Conservation (phyloP, 2,888 invertebrate species). For the Gari tellinella region DNA sequence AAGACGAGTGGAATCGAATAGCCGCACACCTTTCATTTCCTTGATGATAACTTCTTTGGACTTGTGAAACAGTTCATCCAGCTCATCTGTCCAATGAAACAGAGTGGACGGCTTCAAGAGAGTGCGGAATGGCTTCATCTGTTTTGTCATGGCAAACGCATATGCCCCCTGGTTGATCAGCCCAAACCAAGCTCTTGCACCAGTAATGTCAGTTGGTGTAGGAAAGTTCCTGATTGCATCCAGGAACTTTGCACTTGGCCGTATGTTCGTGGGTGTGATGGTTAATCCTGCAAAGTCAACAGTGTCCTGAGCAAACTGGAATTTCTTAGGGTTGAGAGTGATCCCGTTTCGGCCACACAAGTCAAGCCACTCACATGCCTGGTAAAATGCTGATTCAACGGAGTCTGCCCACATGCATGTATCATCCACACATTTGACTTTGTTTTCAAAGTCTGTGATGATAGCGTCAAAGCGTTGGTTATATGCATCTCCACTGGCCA, state of each 20-base stretch:
- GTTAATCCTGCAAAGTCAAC: conserved; percentile 45
- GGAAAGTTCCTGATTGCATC: too few species aligned
- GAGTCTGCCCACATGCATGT: conserved; percentile 50
- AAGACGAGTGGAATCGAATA: conserved; percentile 43
- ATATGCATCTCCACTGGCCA: conserved; percentile 55
- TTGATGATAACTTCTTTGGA: conserved; percentile 44
- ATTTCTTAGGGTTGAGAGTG: conserved; percentile 46
- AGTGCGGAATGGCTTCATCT: conserved; percentile 53
- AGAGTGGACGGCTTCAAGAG: conserved; percentile 33
- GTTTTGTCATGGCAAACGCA: conserved; percentile 46
- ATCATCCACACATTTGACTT: conserved; percentile 57
- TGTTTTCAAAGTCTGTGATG: conserved; percentile 35
- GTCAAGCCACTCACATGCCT: conserved; percentile 50
- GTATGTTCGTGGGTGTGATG: conserved; percentile 41
- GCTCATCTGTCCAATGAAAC: conserved; percentile 44
- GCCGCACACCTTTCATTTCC: conserved; percentile 48
- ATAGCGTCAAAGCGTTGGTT: conserved; percentile 51
- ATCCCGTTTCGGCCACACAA: too few species aligned
- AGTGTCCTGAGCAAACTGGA: conserved; percentile 36
- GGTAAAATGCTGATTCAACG: conserved; percentile 49
- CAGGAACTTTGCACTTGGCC: too few species aligned
- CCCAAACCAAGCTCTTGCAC: conserved; percentile 61
- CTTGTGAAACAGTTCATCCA: conserved; percentile 21
- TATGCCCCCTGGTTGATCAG: conserved; percentile 63
- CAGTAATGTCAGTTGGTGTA: conserved; percentile 54